Conservation (phyloP, 2,888 invertebrate genomes). For the Microctonus brassicae region DNA sequence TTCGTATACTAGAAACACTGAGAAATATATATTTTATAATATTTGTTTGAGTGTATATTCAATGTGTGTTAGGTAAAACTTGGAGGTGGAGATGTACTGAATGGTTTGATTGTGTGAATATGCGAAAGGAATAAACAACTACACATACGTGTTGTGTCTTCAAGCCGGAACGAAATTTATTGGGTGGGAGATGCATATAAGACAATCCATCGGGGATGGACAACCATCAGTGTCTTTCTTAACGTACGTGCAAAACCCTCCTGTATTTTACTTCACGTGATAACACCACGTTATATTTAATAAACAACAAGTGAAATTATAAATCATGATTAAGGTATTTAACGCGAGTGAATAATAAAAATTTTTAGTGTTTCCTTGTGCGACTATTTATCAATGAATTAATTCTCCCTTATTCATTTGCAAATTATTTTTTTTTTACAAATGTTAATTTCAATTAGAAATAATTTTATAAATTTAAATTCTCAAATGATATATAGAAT, state of each 20-base stretch:
- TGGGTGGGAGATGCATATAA: conserved; percentile 69
- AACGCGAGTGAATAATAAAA: conserved; percentile 30
- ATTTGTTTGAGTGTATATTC: neutral
- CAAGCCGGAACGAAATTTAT: conserved; percentile 50
- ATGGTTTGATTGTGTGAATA: conserved; percentile 14
- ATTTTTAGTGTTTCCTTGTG: neutral
- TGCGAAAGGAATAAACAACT: conserved; percentile 17
- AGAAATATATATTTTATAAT: neutral
- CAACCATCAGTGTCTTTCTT: conserved; percentile 67
- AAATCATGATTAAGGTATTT: conserved; percentile 62
- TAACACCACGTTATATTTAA: neutral
- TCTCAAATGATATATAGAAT: too few relatives aligned
- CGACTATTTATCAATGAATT: neutral
- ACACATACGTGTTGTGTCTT: conserved; percentile 37
- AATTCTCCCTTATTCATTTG: too few relatives aligned
- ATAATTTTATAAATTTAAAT: too few relatives aligned
- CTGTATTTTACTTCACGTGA: neutral
- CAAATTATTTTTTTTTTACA: neutral
- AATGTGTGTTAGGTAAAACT: conserved; percentile 5
- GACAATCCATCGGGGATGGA: conserved; percentile 65
- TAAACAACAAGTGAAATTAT: conserved; percentile 31
- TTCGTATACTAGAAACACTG: neutral
- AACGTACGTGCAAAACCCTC: conserved; percentile 36
- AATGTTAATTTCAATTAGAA: too few relatives aligned
- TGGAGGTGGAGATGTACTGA: conserved; percentile 9